Percentiles rank a stretch among this genome's conserved stretches.
phyloP scores from a whole-genome alignment of 2,797 vertebrate genomes.

The Enteromius unitaeniatus region DNA sequence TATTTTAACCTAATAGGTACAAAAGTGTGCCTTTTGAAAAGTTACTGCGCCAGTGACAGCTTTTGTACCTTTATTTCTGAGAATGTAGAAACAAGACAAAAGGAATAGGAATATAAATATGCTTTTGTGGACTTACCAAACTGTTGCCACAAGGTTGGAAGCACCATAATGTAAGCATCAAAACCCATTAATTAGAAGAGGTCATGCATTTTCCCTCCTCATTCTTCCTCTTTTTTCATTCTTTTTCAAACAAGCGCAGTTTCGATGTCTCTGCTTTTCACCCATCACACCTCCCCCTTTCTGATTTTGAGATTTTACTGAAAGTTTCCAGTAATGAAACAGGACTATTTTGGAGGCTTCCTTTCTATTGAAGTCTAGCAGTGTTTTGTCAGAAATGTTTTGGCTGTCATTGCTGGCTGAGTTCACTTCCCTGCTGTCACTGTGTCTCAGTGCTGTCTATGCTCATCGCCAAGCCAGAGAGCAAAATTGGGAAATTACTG shows the following conservation, averaged over 20 bases:
- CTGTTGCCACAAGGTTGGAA: not conserved
- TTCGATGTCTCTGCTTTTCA: slow-evolving; percentile 3
- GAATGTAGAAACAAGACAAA: too few relatives aligned
- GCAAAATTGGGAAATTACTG: slow-evolving; percentile 48
- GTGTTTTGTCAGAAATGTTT: slow-evolving; percentile 46
- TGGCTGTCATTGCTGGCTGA: slow-evolving; percentile 44
- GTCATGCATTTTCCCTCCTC: not conserved
- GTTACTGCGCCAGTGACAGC: too few relatives aligned
- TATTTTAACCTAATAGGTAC: too few relatives aligned
- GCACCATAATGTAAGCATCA: not conserved
- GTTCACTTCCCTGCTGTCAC: slow-evolving; percentile 49
- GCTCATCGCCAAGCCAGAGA: slow-evolving; percentile 31
- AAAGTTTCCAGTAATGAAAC: slow-evolving; percentile 35
- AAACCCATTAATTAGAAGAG: not conserved
- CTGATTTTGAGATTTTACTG: slow-evolving; percentile 17
- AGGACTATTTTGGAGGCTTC: slow-evolving; percentile 36
- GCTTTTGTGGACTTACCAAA: not conserved
- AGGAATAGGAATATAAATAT: not conserved
- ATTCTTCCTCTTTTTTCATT: not conserved
- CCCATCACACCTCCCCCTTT: not conserved
- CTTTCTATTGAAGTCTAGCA: slow-evolving; percentile 49
- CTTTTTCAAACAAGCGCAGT: not conserved
- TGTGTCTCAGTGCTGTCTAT: slow-evolving; percentile 28
- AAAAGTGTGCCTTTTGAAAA: too few relatives aligned
- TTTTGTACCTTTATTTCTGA: too few relatives aligned